Conservation (phyloP, 2,797 vertebrate genomes). For the Muscicapa comitata region DNA sequence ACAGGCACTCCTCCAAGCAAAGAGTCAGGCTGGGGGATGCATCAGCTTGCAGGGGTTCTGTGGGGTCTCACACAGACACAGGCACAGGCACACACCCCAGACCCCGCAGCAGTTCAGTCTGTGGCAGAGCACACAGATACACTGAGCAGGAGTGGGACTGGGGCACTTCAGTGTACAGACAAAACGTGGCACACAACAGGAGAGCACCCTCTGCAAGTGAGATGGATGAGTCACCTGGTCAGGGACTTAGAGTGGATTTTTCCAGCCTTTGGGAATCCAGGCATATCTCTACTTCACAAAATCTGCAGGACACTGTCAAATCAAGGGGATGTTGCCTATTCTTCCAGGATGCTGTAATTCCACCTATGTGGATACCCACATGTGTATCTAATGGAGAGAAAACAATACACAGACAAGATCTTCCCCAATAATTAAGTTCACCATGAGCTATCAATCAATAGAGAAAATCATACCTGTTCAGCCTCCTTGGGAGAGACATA, state of each 20-base stretch:
- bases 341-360: not conserved
- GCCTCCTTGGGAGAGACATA: not conserved
- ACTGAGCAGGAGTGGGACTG: not conserved
- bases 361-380: not conserved
- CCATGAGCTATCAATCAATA: not conserved
- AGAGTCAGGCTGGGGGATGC: not conserved
- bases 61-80: not conserved
- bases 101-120: not conserved
- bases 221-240: not conserved
- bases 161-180: not conserved
- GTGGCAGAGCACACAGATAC: not conserved
- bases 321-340: not conserved
- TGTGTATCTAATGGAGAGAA: not conserved
- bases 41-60: not conserved
- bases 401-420: not conserved
- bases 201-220: not conserved
- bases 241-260: not conserved
- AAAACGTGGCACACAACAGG: not conserved
- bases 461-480: not conserved
- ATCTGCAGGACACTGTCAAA: not conserved
- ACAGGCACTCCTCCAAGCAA: not conserved
- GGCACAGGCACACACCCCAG: fast-evolving
- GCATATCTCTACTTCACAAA: not conserved
- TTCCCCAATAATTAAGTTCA: not conserved
- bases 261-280: not conserved